Conservation (phyloP, 2,888 invertebrate species). For the Creontiades dilutus region DNA sequence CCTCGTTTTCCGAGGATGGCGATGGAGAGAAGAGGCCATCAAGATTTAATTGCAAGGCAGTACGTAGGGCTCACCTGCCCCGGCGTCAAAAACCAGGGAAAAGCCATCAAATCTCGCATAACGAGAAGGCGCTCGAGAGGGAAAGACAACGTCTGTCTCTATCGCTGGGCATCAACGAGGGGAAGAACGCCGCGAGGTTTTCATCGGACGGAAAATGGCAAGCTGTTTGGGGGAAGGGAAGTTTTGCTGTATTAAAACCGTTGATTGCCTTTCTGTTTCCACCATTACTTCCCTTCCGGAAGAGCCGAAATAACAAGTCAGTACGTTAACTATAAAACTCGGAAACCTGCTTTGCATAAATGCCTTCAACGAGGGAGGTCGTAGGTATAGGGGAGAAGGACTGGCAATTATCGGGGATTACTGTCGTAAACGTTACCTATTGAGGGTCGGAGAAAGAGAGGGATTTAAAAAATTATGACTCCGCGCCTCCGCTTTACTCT, state of each 20-base stretch:
- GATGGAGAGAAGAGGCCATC: constrained; percentile 12
- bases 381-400: not conserved
- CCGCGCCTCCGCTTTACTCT: not conserved
- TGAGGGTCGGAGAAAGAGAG: not conserved
- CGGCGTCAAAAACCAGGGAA: constrained; percentile 12
- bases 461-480: not conserved
- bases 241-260: constrained; percentile 27
- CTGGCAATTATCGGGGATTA: constrained; percentile 29
- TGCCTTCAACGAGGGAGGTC: not conserved
- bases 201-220: constrained; percentile 32
- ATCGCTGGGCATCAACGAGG: constrained; percentile 3
- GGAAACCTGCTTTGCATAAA: constrained; percentile 34
- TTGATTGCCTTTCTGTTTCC: constrained; percentile 32
- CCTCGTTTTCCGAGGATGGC: not conserved
- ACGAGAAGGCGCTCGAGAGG: not conserved
- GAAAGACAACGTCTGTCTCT: constrained; percentile 12
- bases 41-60: constrained; percentile 57
- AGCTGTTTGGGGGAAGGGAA: constrained; percentile 14
- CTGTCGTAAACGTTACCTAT: not conserved
- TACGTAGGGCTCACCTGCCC: constrained; percentile 8
- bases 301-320: constrained; percentile 32
- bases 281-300: constrained; percentile 4
- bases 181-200: not conserved
- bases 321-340: constrained; percentile 16
- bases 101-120: constrained; percentile 36